Conservation (phyloP, 2,888 invertebrate genomes). For the Drosophila siamana region DNA sequence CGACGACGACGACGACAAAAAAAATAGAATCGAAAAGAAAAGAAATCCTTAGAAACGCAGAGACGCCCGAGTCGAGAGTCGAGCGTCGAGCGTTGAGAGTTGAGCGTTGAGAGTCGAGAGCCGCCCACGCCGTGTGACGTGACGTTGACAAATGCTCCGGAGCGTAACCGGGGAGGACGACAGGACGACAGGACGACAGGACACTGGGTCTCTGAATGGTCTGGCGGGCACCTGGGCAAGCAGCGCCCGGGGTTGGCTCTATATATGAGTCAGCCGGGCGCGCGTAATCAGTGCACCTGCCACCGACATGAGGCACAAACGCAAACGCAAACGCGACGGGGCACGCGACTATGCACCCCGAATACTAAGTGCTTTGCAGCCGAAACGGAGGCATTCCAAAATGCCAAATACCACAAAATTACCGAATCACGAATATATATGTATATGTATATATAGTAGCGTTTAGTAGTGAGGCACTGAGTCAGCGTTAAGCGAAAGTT, state of each 20-base stretch:
- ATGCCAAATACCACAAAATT: conserved; percentile 5
- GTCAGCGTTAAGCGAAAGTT: conserved; percentile 58
- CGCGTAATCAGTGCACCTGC: conserved; percentile 64
- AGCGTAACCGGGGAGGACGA: conserved; percentile 30
- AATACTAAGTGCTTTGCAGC: conserved; percentile 25
- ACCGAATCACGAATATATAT: neutral
- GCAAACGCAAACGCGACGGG: conserved; percentile 12
- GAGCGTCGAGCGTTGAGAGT: neutral
- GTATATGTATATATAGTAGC: neutral
- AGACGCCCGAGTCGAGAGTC: conserved; percentile 5
- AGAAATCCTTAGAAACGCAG: conserved; percentile 58
- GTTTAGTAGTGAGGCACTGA: conserved; percentile 25
- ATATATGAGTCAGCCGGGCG: conserved; percentile 54
- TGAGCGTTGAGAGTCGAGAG: conserved; percentile 25
- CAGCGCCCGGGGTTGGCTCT: neutral
- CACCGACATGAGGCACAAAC: conserved; percentile 4
- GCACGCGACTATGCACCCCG: conserved; percentile 65
- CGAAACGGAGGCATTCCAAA: conserved; percentile 25
- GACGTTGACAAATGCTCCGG: conserved; percentile 74
- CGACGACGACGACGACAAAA: too few relatives aligned
- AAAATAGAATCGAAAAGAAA: conserved; percentile 37
- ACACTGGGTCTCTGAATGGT: too few relatives aligned
- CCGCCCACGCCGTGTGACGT: conserved; percentile 55
- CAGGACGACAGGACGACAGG: too few relatives aligned
- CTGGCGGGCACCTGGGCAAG: too few relatives aligned